Base-by-base conservation (phyloP, 2,888 invertebrate genomes). In the Caprella mutica region DNA sequence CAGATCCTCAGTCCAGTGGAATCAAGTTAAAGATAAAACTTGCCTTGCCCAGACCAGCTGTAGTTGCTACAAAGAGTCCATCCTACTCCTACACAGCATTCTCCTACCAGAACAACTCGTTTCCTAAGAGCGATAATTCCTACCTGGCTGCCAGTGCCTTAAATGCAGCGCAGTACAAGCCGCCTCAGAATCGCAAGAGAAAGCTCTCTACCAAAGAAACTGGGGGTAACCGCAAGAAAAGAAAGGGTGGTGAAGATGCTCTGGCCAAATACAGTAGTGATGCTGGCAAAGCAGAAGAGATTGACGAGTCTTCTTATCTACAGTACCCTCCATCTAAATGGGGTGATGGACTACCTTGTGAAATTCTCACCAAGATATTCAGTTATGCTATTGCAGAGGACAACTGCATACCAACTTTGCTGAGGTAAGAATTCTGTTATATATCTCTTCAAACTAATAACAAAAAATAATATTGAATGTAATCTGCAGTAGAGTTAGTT, bases 1-100 rank as follows among this genome's bases (percentile, higher is more conserved):
- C 57, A 35, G 64, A 60, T 51, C 57, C 64, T 23, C 57, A 64
- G 44, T 55, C 55, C 17, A 58, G 52, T 50, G 58, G 64, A 19
- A 64, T 64, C 44, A 64, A 58, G 51, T 58, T 64, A 44, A 64
- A 64, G 46, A 58, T 64, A 38, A 64, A 64, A 33, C 44, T 59
- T 27, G 59, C 62, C 24, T 30, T 55, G 40, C 56, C 56, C 51
- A 50, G 52, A 42, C 29, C 39, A 14, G 44, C 57, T 33, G 19
- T 44, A 17, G 30, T 46, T 5, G 6, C 21, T 26, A 19, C 46
- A 46, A 55, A 53, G 42, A 53, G 29, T 8, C 53, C 38, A n/a
- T 53, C 40, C 19, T 40, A 29, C 27, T 53, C 40, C 29, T 40
- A 55, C 55, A 19, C 29, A 8, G 33, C 19, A 9, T 33, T 30